Conservation (phyloP, 2,113 vertebrate species). For the Ptilorrhoa leucosticta region DNA sequence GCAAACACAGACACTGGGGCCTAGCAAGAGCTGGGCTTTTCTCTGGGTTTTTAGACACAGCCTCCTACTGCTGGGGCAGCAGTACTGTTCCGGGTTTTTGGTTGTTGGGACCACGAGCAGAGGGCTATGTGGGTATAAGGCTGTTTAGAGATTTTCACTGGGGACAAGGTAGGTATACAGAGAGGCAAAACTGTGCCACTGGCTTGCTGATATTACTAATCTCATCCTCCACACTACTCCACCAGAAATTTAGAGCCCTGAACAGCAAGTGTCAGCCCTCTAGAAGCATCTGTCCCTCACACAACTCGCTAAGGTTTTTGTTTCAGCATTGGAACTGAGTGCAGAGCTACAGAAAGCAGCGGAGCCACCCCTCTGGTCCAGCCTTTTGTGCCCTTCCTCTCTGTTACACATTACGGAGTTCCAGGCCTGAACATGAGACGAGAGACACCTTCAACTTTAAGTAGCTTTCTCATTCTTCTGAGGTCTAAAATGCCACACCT, state of each 20-base stretch:
- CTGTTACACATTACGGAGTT: background rate
- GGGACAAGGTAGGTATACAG: rapidly evolving
- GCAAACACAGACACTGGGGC: background rate
- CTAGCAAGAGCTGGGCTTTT: background rate
- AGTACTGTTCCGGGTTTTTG: background rate
- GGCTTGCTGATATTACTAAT: background rate
- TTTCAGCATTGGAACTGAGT: background rate
- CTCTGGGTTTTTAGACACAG: background rate
- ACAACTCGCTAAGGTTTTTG: background rate
- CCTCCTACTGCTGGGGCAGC: background rate
- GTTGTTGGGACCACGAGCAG: background rate
- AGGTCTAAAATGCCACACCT: background rate
- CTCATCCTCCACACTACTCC: background rate
- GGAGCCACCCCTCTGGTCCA: background rate
- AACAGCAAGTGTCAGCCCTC: background rate
- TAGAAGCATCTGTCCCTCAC: background rate
- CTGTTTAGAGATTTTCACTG: background rate
- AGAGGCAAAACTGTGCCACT: background rate
- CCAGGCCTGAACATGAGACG: background rate
- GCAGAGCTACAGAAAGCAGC: background rate
- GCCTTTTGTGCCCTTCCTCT: background rate
- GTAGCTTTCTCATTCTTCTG: background rate
- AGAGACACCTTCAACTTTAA: background rate
- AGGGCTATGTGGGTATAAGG: background rate
- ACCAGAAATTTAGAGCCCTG: background rate